phyloP scores from a whole-genome alignment of 2,797 vertebrate species.

The Perdix hodgsoniae region DNA sequence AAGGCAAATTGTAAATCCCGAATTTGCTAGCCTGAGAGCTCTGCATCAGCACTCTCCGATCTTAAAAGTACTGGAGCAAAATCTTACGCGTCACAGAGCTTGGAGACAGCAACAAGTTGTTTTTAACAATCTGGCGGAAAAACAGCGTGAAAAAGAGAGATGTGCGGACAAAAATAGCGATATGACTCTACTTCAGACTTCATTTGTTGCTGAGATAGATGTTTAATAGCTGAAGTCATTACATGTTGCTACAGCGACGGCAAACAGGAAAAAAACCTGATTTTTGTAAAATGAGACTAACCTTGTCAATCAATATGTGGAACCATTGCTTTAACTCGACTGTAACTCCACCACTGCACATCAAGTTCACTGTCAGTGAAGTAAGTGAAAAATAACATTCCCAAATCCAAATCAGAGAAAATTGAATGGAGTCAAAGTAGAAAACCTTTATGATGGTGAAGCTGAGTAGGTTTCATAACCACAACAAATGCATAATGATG shows the following conservation, averaged over 20 bases:
- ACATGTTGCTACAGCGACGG: not conserved
- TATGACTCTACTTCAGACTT: not conserved
- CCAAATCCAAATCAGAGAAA: not conserved
- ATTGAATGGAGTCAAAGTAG: not conserved
- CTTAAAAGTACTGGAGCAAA: not conserved
- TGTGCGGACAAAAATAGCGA: not conserved
- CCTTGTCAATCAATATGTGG: not conserved
- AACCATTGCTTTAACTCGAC: not conserved
- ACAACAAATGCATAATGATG: not conserved
- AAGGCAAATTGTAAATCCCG: constrained; percentile 25
- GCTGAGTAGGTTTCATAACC: not conserved
- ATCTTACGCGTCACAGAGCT: not conserved
- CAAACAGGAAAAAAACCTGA: not conserved
- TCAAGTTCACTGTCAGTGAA: not conserved
- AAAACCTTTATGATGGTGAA: not conserved
- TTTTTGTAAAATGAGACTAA: not conserved
- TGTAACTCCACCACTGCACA: not conserved
- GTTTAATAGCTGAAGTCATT: not conserved
- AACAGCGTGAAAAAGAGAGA: not conserved
- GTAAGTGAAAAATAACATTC: not conserved
- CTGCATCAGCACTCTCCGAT: constrained; percentile 1
- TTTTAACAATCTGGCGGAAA: not conserved
- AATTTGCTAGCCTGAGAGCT: constrained; percentile 34
- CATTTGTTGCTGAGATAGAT: not conserved
- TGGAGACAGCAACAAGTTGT: not conserved